Percentiles rank a stretch among this genome's conserved stretches.
These are phyloP conservation scores for Euschistus heros DNA, from an alignment of 1,140 invertebrate genomes.

Conservation along the genomic window DNA sequence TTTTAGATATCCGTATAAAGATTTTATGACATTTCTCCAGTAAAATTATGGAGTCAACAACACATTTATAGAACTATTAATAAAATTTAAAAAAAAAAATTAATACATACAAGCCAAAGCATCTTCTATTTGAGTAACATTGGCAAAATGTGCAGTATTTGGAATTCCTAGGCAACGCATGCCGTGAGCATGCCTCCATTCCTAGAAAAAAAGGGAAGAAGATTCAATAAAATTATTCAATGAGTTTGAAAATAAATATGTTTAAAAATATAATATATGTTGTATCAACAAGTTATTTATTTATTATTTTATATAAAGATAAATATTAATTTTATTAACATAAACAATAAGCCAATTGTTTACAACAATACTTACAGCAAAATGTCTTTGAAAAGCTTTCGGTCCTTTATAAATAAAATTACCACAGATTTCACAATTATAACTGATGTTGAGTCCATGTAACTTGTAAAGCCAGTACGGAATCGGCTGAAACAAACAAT, in stretches of 20 bases:
- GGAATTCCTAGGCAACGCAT: conserved; percentile 98
- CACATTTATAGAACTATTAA: too few species aligned
- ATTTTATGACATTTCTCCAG: too few species aligned
- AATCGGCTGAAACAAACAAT: conserved; percentile 58
- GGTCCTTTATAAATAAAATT: conserved; percentile 99
- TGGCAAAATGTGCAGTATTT: conserved; percentile 99
- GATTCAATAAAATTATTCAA: not conserved
- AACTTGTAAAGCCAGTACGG: conserved; percentile 99
- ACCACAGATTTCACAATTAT: conserved; percentile 99
- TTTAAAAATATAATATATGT: not conserved
- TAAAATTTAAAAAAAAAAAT: conserved; percentile 16
- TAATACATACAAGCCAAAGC: conserved; percentile 70
- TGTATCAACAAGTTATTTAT: not conserved
- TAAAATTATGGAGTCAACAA: too few species aligned
- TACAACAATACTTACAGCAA: conserved; percentile 60
- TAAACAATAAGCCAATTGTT: conserved; percentile 17
- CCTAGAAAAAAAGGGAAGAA: conserved; percentile 39
- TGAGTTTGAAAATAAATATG: not conserved
- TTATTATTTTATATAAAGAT: not conserved
- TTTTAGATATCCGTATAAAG: too few species aligned
- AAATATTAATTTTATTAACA: conserved; percentile 8
- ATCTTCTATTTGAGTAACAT: conserved; percentile 98
- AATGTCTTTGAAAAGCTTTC: conserved; percentile 99
- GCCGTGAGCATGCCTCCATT: conserved; percentile 98
- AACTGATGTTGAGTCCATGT: conserved; percentile 97